Conservation (phyloP, 2,797 vertebrate genomes). For the Phalanger gymnotis region DNA sequence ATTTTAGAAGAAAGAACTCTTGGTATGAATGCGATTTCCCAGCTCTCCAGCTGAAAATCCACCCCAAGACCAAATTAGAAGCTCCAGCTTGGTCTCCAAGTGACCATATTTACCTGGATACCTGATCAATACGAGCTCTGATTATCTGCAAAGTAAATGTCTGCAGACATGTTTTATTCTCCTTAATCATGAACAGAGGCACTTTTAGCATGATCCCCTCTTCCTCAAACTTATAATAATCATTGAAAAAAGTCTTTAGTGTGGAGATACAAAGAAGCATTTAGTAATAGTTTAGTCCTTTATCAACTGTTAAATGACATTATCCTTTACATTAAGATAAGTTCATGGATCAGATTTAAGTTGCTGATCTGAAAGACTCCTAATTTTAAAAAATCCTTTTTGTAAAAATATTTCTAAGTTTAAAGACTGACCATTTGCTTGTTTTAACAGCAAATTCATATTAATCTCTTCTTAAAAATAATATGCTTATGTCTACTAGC, state of each 20-base stretch:
- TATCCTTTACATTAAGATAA: neutral
- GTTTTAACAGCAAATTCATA: conserved; percentile 11
- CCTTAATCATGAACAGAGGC: neutral
- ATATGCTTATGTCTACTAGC: conserved; percentile 6
- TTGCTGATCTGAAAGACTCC: neutral
- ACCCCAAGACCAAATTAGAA: neutral
- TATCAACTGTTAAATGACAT: neutral
- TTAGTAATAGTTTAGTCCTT: neutral
- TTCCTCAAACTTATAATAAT: neutral
- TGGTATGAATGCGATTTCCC: neutral
- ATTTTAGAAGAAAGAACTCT: neutral
- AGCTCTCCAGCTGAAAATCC: neutral
- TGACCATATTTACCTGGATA: neutral
- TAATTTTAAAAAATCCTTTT: neutral
- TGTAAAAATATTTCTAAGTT: conserved; percentile 8
- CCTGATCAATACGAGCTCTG: neutral
- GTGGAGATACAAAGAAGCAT: neutral
- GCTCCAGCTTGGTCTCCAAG: neutral
- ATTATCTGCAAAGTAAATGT: neutral
- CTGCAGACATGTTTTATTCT: neutral
- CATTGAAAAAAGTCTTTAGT: neutral
- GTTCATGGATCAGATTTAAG: neutral
- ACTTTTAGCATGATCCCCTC: neutral
- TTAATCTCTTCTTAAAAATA: conserved; percentile 22
- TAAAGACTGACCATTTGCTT: neutral